phyloP scores from a whole-genome alignment of 2,888 invertebrate species.

The Metalampra italica region DNA sequence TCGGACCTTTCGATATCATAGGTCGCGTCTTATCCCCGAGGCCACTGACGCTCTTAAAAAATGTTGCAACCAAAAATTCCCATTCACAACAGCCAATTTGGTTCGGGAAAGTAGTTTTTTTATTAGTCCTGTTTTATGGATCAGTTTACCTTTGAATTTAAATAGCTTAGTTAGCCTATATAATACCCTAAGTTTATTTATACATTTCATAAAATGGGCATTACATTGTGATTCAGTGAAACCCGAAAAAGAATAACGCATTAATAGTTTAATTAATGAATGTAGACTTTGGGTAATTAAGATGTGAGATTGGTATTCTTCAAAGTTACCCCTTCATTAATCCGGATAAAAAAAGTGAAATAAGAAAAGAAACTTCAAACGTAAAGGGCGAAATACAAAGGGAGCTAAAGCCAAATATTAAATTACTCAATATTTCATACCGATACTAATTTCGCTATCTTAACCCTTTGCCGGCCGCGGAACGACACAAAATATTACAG shows the following conservation, averaged over 20 bases:
- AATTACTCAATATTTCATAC: conserved; percentile 78
- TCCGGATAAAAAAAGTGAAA: conserved; percentile 36
- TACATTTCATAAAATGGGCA: too few relatives aligned
- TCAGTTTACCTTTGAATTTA: too few relatives aligned
- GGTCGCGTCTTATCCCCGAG: too few relatives aligned
- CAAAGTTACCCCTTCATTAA: conserved; percentile 20
- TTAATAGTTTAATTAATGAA: not conserved
- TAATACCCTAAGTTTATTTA: too few relatives aligned
- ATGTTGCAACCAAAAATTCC: too few relatives aligned
- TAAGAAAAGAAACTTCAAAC: conserved; percentile 24
- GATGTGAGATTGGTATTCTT: not conserved
- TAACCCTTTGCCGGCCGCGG: conserved; percentile 70
- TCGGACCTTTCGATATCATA: too few relatives aligned
- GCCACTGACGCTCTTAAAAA: too few relatives aligned
- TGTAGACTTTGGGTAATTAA: not conserved
- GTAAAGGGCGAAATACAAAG: conserved; percentile 28
- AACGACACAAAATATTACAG: conserved; percentile 70
- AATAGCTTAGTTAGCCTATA: too few relatives aligned
- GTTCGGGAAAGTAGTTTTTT: too few relatives aligned
- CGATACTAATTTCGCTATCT: conserved; percentile 78
- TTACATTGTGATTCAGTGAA: not conserved
- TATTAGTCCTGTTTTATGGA: too few relatives aligned
- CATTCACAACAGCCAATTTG: too few relatives aligned
- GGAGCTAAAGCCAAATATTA: conserved; percentile 58
- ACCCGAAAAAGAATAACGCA: not conserved